Evolutionary conservation across 2,113 vertebrate genomes (phyloP), one percentile per base, ranked within the genome.

Genomic region (Corvus moneduloides): DNA sequence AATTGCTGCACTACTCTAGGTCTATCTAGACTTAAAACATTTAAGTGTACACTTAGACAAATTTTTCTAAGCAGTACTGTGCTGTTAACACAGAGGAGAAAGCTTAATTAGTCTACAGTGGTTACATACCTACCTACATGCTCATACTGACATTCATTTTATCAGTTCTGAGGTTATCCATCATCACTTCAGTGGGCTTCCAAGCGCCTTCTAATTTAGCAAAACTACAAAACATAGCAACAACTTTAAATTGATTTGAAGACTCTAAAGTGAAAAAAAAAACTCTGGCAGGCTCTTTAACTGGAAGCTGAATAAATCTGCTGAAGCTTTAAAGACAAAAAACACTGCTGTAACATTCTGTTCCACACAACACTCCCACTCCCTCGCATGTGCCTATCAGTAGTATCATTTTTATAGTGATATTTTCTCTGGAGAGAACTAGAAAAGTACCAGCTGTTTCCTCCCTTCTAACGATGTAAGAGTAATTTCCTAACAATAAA

Each of bases 341-440:
- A 69, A 4, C 19, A 84, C 49, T 64, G 37, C 61, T 89, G 83
- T 79, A 83, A 90, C 88, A 72, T 80, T 93, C 48, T 90, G 68
- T 95, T 93, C 79, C 64, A 58, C 72, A 86, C 56, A 84, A 64
- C 27, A 86, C 75, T 95, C 87, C 87, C 78, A 92, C 66, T 87
- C 32, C 75, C 30, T 92, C 2, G 0, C 59, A 72, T 87, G 79
- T 75, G 56, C 85, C 78, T 85, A 84, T 86, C 82, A 79, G 44
- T 81, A 78, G 39, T 85, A 87, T 71, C 44, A 68, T 86, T 90
- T 85, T 94, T 62, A 78, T 54, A 71, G 26, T 55, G 43, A 30
- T 92, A 74, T 82, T 84, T 93, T 85, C 84, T 89, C 51, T 74
- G 39, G 63, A 78, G 77, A 44, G 18, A 93, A 71, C n/a, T 62